Conservation (phyloP, 2,113 vertebrate genomes). For the Salvelinus namaycush region DNA sequence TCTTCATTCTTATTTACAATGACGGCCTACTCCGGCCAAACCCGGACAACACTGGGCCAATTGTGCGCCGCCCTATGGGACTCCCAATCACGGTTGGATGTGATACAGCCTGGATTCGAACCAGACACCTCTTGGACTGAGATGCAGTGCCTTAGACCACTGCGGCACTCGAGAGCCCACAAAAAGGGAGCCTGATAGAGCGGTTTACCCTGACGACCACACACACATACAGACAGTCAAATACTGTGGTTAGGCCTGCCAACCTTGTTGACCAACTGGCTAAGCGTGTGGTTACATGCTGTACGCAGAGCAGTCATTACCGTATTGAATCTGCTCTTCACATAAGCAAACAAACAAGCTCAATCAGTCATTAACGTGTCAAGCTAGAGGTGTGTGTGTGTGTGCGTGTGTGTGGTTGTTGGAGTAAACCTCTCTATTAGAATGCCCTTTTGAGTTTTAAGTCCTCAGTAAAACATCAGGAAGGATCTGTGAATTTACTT, state of each 20-base stretch:
- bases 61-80: too few species aligned
- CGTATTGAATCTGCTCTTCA: conserved; percentile 70
- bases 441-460: conserved; percentile 63
- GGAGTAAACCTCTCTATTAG: conserved; percentile 52
- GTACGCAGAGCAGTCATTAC: conserved; percentile 75
- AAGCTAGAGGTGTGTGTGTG: conserved; percentile 40
- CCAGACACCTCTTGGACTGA: too few species aligned
- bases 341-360: conserved; percentile 72
- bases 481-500: neutral
- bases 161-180: too few species aligned
- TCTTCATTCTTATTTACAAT: too few species aligned
- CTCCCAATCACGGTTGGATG: too few species aligned
- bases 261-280: conserved; percentile 71
- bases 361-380: conserved; percentile 65
- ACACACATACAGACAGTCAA: conserved; percentile 12
- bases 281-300: conserved; percentile 72
- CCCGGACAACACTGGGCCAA: too few species aligned
- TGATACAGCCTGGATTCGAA: too few species aligned
- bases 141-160: too few species aligned
- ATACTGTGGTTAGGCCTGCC: conserved; percentile 64
- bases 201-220: neutral
- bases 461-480: conserved; percentile 16
- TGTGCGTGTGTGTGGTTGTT: conserved; percentile 25
- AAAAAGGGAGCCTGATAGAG: too few species aligned
- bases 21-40: too few species aligned